Evolutionary conservation across 1,140 invertebrate species (phyloP).

Genomic region (Pseudoatta argentina): DNA sequence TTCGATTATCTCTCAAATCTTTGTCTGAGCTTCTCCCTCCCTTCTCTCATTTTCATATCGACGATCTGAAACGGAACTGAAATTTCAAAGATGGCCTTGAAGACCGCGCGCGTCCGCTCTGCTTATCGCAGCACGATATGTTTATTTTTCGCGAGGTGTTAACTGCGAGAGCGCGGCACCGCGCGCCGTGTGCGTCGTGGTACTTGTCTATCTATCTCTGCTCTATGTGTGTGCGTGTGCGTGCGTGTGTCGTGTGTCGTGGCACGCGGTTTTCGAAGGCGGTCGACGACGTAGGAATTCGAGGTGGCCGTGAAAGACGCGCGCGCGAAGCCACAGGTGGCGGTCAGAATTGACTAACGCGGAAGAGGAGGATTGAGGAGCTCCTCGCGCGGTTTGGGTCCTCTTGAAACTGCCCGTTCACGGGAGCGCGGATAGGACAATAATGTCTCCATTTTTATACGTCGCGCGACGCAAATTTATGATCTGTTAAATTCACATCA

Average conservation of each 20-base stretch:
- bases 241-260: neutral
- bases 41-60: conserved; percentile 17
- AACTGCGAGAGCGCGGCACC: conserved; percentile 28
- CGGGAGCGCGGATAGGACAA: conserved; percentile 35
- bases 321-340: conserved; percentile 73
- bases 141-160: conserved; percentile 73
- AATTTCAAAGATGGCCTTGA: conserved; percentile 72
- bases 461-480: conserved; percentile 35
- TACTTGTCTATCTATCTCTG: neutral
- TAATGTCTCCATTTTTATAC: conserved; percentile 57
- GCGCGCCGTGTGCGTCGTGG: no score
- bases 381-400: neutral
- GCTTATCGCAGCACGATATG: conserved; percentile 70
- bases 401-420: neutral
- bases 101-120: conserved; percentile 56
- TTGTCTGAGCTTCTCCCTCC: neutral
- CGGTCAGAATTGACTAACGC: conserved; percentile 64
- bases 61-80: conserved; percentile 64
- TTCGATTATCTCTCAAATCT: neutral
- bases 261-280: conserved; percentile 29
- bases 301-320: conserved; percentile 64
- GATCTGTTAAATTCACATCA: conserved; percentile 44
- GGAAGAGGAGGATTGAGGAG: neutral
- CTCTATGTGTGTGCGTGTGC: neutral
- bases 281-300: conserved; percentile 61